Evolutionary conservation across 2,888 invertebrate species (phyloP), one percentile per base, ranked within the genome.

Genomic region (Branchipolynoe longqiensis): DNA sequence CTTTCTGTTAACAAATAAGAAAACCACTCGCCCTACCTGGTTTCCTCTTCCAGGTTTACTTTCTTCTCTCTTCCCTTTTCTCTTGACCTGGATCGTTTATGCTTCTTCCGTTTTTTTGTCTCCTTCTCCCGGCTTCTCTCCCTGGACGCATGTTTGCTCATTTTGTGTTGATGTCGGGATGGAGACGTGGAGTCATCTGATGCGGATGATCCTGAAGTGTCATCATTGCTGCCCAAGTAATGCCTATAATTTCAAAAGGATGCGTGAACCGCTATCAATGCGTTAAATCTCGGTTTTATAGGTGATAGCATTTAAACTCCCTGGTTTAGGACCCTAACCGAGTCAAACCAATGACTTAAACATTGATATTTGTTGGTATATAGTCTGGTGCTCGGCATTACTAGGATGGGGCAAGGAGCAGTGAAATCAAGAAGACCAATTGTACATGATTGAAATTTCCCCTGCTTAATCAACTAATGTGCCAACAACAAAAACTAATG

Each of bases 71-170:
- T 54, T 8, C 28, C 38, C 31, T 33, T 83, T 0, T 83, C 62
- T 36, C 38, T 83, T 18, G 83, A 83, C 31, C 73, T 40, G 6
- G 84, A 84, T 0, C 84, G 78, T 4, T 41, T 48, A n/a, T 69
- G 69, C 28, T 54, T 78, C 28, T 78, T 78, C 48, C 31, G 41
- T 41, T 78, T 78, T 33, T 73, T 73, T 1, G 31, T 28, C 3
- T 33, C n/a, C 1, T 36, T 22, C n/a, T 8, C 4, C 1, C 62
- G 28, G 18, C 58, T 28, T 33, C 40, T 31, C 14, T 22, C 18
- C 40, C 62, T 62, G n/a, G 84, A 84, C 41, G 41, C 38, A n/a
- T 84, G 59, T 62, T 73, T 62, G 33, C 84, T 69, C 48, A 48
- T 73, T 31, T 64, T 62, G 31, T 84, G 73, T 84, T 84, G 14